phyloP scores from a whole-genome alignment of 2,797 vertebrate species.

The Erithacus rubecula region DNA sequence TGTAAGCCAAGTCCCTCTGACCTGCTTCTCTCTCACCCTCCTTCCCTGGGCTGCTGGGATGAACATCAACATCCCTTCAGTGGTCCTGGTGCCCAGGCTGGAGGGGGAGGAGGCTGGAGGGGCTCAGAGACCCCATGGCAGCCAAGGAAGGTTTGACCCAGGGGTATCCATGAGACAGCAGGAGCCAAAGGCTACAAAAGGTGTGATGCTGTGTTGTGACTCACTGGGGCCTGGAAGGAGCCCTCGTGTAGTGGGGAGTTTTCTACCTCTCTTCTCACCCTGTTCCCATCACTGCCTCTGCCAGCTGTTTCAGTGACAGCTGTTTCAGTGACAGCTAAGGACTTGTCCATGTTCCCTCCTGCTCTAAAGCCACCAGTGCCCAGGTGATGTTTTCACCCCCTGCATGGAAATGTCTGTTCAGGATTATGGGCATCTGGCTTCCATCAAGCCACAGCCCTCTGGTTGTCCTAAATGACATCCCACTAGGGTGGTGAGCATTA shows the following conservation, averaged over 20 bases:
- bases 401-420: background rate
- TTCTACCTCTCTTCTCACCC: background rate
- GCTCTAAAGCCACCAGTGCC: background rate
- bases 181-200: fast-evolving
- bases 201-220: fast-evolving
- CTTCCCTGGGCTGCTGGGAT: background rate
- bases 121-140: background rate
- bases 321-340: fast-evolving
- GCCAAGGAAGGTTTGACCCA: background rate
- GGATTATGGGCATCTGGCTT: background rate
- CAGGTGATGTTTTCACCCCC: too few species aligned
- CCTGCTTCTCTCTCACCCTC: background rate
- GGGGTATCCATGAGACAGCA: background rate
- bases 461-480: background rate
- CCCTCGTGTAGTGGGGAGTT: background rate
- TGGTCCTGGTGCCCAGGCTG: too few species aligned
- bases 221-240: background rate
- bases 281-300: background rate
- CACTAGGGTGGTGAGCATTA: fast-evolving
- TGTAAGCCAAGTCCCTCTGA: background rate
- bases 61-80: background rate
- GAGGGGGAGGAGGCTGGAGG: background rate
- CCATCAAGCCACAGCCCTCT: background rate
- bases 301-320: fast-evolving
- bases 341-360: fast-evolving